phyloP scores from a whole-genome alignment of 2,888 invertebrate species.

The Electrophaes corylata region DNA sequence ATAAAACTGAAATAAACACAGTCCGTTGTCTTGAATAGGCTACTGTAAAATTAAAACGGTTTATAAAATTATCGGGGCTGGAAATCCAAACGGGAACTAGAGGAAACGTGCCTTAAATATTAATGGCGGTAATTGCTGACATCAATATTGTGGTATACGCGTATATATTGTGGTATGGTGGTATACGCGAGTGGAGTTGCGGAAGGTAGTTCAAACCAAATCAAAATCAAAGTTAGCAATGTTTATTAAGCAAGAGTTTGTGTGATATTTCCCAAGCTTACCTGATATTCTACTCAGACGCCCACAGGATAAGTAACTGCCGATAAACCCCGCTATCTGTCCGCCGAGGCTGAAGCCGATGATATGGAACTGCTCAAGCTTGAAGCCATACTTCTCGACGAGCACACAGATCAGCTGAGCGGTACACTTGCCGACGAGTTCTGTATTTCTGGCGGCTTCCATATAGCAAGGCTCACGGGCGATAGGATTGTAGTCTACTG shows the following conservation, averaged over 20 bases:
- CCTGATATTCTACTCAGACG: slow-evolving; percentile 82
- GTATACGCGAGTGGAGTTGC: too few species aligned
- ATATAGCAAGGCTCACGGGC: slow-evolving; percentile 85
- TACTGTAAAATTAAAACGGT: too few species aligned
- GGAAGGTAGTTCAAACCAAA: too few species aligned
- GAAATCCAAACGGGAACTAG: too few species aligned
- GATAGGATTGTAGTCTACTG: slow-evolving; percentile 85
- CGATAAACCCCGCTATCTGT: slow-evolving; percentile 83
- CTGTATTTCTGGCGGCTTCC: slow-evolving; percentile 83
- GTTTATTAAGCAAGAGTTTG: neutral
- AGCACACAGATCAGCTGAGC: slow-evolving; percentile 84
- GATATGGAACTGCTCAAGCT: slow-evolving; percentile 79
- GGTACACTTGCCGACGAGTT: slow-evolving; percentile 84
- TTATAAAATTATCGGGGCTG: too few species aligned
- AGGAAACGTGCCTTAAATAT: too few species aligned
- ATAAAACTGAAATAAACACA: too few species aligned
- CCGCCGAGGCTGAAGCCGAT: slow-evolving; percentile 88
- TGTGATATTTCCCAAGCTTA: slow-evolving; percentile 43
- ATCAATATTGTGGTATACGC: too few species aligned
- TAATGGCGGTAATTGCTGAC: too few species aligned
- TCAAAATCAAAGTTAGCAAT: too few species aligned
- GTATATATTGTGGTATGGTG: too few species aligned
- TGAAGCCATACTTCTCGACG: slow-evolving; percentile 65
- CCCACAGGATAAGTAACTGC: slow-evolving; percentile 73
- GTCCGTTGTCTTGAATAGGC: too few species aligned